Percentiles rank a stretch among this genome's conserved stretches.
Conservation (phyloP, 1,140 invertebrate species). For the Xylocopa sonorina region DNA sequence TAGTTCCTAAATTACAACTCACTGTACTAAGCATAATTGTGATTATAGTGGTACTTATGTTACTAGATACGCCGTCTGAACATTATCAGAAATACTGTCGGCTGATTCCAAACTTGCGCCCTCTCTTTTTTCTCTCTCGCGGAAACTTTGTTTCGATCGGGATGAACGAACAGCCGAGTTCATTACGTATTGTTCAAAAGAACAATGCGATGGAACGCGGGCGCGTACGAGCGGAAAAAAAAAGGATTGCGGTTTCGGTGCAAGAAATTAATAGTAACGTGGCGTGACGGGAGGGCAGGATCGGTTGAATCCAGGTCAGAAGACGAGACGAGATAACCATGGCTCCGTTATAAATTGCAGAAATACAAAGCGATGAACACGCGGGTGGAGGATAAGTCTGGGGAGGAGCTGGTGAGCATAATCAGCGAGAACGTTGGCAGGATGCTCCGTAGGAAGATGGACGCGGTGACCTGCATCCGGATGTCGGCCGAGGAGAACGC, state of each 20-base stretch:
- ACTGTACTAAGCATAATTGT: no score
- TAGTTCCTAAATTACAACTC: no score
- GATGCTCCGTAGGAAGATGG: constrained; percentile 92
- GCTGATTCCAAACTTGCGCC: not conserved
- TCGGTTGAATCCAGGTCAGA: constrained; percentile 18
- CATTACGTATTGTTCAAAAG: not conserved
- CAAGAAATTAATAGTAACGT: constrained; percentile 32
- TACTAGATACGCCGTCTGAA: no score
- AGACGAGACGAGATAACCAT: not conserved
- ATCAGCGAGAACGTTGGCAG: constrained; percentile 88
- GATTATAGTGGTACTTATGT: no score
- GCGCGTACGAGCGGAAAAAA: not conserved
- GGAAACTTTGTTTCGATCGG: not conserved
- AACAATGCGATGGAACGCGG: not conserved
- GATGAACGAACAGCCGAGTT: not conserved
- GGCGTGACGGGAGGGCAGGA: not conserved
- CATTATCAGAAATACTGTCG: not conserved
- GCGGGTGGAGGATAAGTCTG: constrained; percentile 88
- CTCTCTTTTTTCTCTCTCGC: no score
- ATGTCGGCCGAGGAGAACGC: constrained; percentile 86
- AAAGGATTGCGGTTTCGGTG: not conserved
- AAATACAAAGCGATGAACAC: constrained; percentile 89
- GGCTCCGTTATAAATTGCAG: constrained; percentile 78
- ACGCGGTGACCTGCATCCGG: constrained; percentile 90
- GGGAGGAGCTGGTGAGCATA: constrained; percentile 87